Base-by-base conservation (phyloP, 2,797 vertebrate genomes). In the Leucoraja ocellata region DNA sequence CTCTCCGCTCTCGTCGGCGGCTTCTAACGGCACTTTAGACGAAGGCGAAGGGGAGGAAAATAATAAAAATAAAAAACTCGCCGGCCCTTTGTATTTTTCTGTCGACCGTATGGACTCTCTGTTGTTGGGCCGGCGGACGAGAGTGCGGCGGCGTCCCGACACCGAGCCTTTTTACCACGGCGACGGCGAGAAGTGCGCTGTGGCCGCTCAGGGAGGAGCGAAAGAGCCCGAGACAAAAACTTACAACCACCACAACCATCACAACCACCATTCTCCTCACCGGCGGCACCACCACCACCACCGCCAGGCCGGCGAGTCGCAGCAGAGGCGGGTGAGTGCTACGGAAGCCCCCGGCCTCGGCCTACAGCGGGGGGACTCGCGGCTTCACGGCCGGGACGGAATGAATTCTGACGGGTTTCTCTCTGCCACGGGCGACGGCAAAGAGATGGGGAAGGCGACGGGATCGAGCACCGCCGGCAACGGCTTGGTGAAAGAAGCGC, bases 11-110 rank as follows among this genome's bases (percentile, higher is more conserved):
- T 68, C 63, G 14, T 68, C 63, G 65, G 65, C 84, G 84, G 84
- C 84, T n/a, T 18, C 84, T 68, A 88, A 88, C 16, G 84, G 63
- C 84, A 88, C 84, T 88, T 21, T 88, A 88, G 84, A 68, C 84
- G 84, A 88, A 36, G 77, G 11, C 77, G 77, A 16, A 88, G 84
- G n/a, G 63, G 84, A 68, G n/a, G 84, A 88, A 36, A 88, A 88
- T 88, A 88, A 88, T 88, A 88, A 88, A 88, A 88, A 88, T 88
- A 88, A 88, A 68, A 88, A 88, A 68, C n/a, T 68, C 61, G 84
- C 63, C 84, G 84, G n/a, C n/a, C 61, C 84, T 88, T 88, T 88
- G 68, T 88, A 68, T 88, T 88, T 68, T 18, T 88, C 84, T 18
- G 84, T 36, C 61, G 84, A 68, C 63, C 61, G 84, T 88, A 88